These are phyloP conservation scores for Poeciliopsis paucimaculata DNA, from an alignment of 2,797 vertebrate species.

Conservation along the genomic window DNA sequence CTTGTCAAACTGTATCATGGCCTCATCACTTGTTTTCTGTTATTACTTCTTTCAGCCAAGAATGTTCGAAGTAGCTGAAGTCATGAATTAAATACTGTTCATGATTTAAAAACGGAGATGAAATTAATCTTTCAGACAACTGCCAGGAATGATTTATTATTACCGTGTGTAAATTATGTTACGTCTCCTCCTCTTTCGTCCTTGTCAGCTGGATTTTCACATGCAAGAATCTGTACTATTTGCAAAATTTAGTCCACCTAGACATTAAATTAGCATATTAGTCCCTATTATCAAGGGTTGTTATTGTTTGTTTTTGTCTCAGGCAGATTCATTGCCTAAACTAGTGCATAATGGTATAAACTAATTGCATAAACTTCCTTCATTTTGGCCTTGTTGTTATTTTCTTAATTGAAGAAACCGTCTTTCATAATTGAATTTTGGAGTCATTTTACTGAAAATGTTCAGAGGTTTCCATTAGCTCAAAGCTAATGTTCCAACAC, in stretches of 20 bases:
- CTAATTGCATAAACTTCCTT: neutral
- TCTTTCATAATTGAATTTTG: conserved; percentile 22
- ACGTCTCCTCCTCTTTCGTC: neutral
- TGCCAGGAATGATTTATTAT: conserved; percentile 58
- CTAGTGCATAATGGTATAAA: neutral
- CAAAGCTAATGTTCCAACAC: conserved; percentile 18
- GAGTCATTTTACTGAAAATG: conserved; percentile 25
- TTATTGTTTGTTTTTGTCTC: neutral
- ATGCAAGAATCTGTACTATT: neutral
- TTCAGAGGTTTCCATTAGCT: conserved; percentile 15
- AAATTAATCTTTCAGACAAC: conserved; percentile 68
- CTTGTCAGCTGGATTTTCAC: neutral
- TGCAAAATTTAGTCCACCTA: neutral
- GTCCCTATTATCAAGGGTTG: neutral
- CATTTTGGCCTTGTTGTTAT: neutral
- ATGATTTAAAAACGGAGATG: conserved; percentile 60
- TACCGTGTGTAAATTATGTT: conserved; percentile 11
- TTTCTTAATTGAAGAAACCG: neutral
- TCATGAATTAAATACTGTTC: conserved; percentile 55
- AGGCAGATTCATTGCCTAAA: neutral
- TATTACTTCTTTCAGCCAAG: neutral
- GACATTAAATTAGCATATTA: neutral
- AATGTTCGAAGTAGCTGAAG: neutral
- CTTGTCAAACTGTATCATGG: neutral
- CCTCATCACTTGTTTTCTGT: neutral